Percentiles rank a stretch among this genome's conserved stretches.
phyloP scores from a whole-genome alignment of 2,113 vertebrate species.

The Silurus meridionalis region DNA sequence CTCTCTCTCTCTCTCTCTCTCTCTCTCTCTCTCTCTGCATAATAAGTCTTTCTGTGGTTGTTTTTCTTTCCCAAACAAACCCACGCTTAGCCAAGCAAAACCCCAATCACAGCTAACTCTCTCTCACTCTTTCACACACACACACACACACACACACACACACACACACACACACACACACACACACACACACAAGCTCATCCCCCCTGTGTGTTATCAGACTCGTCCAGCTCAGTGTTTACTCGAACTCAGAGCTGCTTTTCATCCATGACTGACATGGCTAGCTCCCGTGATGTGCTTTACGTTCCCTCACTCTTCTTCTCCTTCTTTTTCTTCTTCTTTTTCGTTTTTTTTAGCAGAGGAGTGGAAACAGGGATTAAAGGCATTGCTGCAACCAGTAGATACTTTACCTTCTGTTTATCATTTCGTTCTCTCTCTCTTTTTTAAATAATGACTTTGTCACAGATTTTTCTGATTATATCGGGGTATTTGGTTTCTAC shows the following conservation, averaged over 20 bases:
- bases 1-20: constrained; percentile 1
- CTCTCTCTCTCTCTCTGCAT: background rate
- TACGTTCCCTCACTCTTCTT: background rate
- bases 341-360: constrained; percentile 5
- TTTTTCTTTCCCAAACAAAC: constrained; percentile 48
- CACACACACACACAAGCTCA: constrained; percentile 9
- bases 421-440: too few species aligned
- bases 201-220: constrained; percentile 29
- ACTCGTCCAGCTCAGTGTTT: constrained; percentile 35
- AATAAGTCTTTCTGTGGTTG: constrained; percentile 28
- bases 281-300: constrained; percentile 16
- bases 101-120: constrained; percentile 67
- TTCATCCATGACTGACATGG: constrained; percentile 32
- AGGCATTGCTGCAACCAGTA: constrained; percentile 1
- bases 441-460: background rate
- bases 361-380: constrained; percentile 2
- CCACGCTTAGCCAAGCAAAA: constrained; percentile 65
- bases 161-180: constrained; percentile 9
- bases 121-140: constrained; percentile 20
- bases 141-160: background rate
- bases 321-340: constrained; percentile 8
- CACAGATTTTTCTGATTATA: background rate
- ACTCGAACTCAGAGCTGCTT: constrained; percentile 27
- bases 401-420: background rate
- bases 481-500: background rate